Percentiles rank a stretch among this genome's conserved stretches.
Conservation (phyloP, 2,888 invertebrate species). For the Patella depressa region DNA sequence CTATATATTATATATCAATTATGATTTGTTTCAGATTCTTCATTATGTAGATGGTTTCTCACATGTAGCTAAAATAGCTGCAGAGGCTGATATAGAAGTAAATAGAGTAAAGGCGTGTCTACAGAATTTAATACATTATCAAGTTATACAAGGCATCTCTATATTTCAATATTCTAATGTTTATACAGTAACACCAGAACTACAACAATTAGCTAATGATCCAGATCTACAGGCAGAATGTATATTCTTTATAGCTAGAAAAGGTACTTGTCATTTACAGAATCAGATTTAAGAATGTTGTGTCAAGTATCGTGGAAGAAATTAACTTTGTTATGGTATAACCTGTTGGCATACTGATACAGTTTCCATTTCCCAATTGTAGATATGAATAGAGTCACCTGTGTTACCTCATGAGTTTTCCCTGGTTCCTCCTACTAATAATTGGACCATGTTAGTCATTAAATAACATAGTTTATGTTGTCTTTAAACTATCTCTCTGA, state of each 20-base stretch:
- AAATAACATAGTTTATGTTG: background rate
- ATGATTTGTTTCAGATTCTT: conserved; percentile 76
- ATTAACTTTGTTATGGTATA: too few relatives aligned
- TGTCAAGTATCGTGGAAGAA: too few relatives aligned
- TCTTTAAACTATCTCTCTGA: too few relatives aligned
- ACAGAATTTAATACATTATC: conserved; percentile 84
- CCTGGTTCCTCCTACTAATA: too few relatives aligned
- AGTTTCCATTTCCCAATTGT: too few relatives aligned
- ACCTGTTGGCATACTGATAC: too few relatives aligned
- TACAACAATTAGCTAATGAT: conserved; percentile 80
- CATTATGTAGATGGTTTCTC: conserved; percentile 93
- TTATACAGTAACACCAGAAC: conserved; percentile 83
- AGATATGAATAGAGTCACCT: too few relatives aligned
- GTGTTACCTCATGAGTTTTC: too few relatives aligned
- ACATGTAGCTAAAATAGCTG: conserved; percentile 90
- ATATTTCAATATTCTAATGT: conserved; percentile 84
- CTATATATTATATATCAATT: too few relatives aligned
- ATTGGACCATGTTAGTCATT: too few relatives aligned
- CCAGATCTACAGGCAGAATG: conserved; percentile 81
- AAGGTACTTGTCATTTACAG: conserved; percentile 73
- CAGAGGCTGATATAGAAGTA: conserved; percentile 91
- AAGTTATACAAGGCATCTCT: conserved; percentile 67
- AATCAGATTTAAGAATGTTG: too few relatives aligned
- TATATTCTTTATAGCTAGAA: conserved; percentile 80
- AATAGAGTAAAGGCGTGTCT: conserved; percentile 94